Evolutionary conservation across 2,888 invertebrate genomes (phyloP).

Genomic region (Eudasyphora cyanicolor): DNA sequence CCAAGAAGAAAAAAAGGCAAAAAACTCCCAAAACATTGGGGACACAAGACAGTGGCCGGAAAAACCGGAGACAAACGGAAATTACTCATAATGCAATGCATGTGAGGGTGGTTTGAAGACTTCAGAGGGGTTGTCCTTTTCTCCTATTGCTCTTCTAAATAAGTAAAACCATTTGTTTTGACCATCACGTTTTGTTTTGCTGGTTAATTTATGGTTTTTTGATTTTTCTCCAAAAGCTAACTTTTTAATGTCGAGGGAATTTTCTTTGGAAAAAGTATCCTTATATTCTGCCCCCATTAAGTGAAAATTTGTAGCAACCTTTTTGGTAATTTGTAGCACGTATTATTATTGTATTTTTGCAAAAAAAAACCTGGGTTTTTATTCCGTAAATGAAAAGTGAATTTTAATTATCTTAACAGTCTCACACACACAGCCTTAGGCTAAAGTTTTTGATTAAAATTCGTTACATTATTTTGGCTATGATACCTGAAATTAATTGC

Average conservation of each 20-base stretch:
- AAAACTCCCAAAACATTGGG: background rate
- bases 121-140: background rate
- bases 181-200: conserved; percentile 51
- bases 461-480: background rate
- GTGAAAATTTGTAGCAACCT: no score
- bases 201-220: conserved; percentile 54
- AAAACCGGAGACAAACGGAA: background rate
- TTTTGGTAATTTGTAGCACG: conserved; percentile 7
- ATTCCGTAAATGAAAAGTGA: conserved; percentile 18
- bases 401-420: conserved; percentile 11
- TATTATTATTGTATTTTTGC: background rate
- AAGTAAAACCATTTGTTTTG: conserved; percentile 7
- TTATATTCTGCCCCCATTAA: background rate
- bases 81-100: background rate
- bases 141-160: background rate
- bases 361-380: conserved; percentile 1
- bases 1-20: background rate
- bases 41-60: background rate
- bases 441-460: background rate
- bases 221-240: background rate
- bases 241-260: background rate
- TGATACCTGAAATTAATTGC: background rate
- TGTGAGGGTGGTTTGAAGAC: background rate
- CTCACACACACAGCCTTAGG: background rate
- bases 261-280: background rate